Conservation (phyloP, 1,140 invertebrate genomes). For the Bombyx mandarina region DNA sequence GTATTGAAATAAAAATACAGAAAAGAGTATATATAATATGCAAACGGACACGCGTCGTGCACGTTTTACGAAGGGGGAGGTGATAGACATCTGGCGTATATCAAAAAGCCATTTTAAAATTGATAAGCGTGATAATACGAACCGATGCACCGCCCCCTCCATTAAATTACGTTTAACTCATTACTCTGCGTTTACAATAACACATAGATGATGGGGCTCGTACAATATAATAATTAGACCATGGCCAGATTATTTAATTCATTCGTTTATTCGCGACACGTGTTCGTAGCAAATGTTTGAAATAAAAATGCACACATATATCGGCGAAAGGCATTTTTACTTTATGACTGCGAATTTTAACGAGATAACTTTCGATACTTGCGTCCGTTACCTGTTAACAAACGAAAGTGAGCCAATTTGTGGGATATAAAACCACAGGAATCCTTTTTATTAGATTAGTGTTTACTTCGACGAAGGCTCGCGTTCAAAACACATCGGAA, state of each 20-base stretch:
- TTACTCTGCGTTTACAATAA: slow-evolving; percentile 10
- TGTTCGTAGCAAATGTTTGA: slow-evolving; percentile 24
- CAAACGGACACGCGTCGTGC: neutral
- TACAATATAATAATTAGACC: slow-evolving; percentile 12
- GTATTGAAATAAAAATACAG: neutral
- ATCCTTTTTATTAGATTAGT: no score
- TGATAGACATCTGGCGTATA: slow-evolving; percentile 32
- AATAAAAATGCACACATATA: slow-evolving; percentile 27
- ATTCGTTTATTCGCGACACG: slow-evolving; percentile 10
- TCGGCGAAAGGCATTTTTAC: slow-evolving; percentile 17
- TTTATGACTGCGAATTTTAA: neutral
- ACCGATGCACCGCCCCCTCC: slow-evolving; percentile 30
- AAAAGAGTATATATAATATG: no score
- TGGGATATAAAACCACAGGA: no score
- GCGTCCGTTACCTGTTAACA: no score
- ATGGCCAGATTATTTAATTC: slow-evolving; percentile 7
- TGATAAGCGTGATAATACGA: slow-evolving; percentile 37
- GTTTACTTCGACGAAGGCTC: no score
- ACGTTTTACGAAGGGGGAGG: slow-evolving; percentile 13
- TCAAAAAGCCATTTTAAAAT: slow-evolving; percentile 33
- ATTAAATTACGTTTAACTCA: slow-evolving; percentile 32
- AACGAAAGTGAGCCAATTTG: no score
- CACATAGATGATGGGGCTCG: slow-evolving; percentile 7
- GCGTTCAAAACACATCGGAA: no score
- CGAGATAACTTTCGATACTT: no score